Evolutionary conservation across 2,113 vertebrate species (phyloP).

Genomic region (Dipodomys merriami): DNA sequence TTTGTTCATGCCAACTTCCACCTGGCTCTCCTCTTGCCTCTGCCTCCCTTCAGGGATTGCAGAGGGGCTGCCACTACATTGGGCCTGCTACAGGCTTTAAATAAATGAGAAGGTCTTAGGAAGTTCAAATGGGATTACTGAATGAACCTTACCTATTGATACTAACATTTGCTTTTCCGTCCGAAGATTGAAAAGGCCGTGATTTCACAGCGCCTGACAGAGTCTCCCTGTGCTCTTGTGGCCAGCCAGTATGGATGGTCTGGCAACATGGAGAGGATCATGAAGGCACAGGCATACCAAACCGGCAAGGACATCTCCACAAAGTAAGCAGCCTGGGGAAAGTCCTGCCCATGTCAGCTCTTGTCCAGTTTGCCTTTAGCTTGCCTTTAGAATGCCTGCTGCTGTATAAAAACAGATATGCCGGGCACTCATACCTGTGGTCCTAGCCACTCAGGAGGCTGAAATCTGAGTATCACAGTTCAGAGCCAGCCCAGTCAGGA

Average conservation of each 20-base stretch:
- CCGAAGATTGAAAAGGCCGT: constrained; percentile 96
- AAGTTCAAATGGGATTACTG: neutral
- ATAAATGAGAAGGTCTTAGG: neutral
- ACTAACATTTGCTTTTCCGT: neutral
- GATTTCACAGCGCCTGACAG: constrained; percentile 95
- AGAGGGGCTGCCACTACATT: no score
- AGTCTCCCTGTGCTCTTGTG: constrained; percentile 96
- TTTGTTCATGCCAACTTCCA: no score
- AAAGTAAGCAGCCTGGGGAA: constrained; percentile 87
- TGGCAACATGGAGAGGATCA: constrained; percentile 99
- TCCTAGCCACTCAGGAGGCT: no score
- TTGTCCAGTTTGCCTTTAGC: neutral
- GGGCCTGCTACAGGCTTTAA: no score
- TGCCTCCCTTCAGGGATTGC: no score
- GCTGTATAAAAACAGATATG: neutral
- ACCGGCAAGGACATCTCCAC: constrained; percentile 99
- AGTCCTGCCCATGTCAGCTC: neutral
- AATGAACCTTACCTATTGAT: neutral
- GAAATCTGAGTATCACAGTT: no score
- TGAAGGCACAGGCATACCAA: constrained; percentile 99
- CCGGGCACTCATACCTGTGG: no score
- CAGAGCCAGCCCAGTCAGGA: no score
- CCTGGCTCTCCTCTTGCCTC: no score
- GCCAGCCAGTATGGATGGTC: constrained; percentile 99
- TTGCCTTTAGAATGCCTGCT: neutral